These are phyloP conservation scores for Melopsittacus undulatus DNA, from an alignment of 2,797 vertebrate species.

Conservation along the genomic window DNA sequence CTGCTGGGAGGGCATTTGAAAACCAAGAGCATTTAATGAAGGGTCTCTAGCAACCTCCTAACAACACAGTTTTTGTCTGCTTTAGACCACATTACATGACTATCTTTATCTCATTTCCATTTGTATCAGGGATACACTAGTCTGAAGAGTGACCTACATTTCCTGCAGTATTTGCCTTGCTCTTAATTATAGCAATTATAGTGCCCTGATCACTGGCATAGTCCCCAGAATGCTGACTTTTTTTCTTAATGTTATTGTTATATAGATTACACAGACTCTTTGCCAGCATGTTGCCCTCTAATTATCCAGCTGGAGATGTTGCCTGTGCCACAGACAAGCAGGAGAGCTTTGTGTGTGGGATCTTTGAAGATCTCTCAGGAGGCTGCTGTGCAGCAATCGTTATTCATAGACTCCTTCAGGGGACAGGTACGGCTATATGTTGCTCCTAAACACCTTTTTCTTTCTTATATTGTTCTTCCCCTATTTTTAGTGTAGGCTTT, in stretches of 20 bases:
- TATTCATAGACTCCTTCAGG: neutral
- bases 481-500: neutral
- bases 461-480: neutral
- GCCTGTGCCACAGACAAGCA: neutral
- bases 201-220: constrained; percentile 60
- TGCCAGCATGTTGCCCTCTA: constrained; percentile 44
- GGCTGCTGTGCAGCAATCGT: neutral
- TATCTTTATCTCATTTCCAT: constrained; percentile 34
- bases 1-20: neutral
- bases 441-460: neutral
- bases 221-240: constrained; percentile 59
- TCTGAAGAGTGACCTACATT: constrained; percentile 73
- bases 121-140: constrained; percentile 52
- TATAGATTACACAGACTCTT: constrained; percentile 63
- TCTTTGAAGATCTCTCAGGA: constrained; percentile 16
- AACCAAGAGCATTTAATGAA: neutral
- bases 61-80: constrained; percentile 8
- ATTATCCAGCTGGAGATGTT: constrained; percentile 45
- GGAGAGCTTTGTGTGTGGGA: neutral
- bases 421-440: neutral
- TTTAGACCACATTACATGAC: constrained; percentile 31
- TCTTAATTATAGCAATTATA: constrained; percentile 78
- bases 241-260: constrained; percentile 69
- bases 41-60: neutral
- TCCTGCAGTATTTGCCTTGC: constrained; percentile 66